phyloP scores from a whole-genome alignment of 2,113 vertebrate species.

The Aptenodytes patagonicus region DNA sequence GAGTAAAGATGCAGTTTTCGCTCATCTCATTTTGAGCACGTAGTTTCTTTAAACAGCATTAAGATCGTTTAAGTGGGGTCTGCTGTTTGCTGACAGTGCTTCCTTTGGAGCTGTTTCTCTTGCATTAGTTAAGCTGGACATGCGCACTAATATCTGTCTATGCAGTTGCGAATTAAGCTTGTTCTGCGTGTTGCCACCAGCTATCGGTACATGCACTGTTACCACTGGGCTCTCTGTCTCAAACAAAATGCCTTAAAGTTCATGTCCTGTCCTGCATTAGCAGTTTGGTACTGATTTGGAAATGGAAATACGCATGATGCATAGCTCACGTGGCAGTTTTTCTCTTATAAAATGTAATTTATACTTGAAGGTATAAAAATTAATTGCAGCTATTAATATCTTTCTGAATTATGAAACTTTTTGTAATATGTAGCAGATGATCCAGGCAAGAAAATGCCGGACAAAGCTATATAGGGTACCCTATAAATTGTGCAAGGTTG shows the following conservation, averaged over 20 bases:
- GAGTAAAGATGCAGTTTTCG: neutral
- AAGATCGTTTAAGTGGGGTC: no score
- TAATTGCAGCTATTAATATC: neutral
- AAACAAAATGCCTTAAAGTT: neutral
- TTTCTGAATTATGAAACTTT: neutral
- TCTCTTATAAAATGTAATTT: neutral
- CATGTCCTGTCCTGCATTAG: neutral
- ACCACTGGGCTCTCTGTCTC: fast-evolving
- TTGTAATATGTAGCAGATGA: neutral
- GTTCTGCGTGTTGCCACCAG: neutral
- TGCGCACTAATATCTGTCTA: neutral
- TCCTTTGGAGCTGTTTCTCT: neutral
- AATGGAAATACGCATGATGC: neutral
- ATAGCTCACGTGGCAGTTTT: neutral
- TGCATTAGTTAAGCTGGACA: neutral
- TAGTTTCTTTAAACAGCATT: neutral
- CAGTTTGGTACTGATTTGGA: neutral
- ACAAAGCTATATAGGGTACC: neutral
- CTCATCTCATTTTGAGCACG: neutral
- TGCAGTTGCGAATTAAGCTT: neutral
- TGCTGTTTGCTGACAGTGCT: neutral
- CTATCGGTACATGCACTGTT: fast-evolving
- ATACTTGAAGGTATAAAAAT: neutral
- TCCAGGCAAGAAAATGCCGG: neutral
- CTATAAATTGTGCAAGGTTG: neutral